These are phyloP conservation scores for Heliconius erato DNA, from an alignment of 2,888 invertebrate species.

Conservation along the genomic window DNA sequence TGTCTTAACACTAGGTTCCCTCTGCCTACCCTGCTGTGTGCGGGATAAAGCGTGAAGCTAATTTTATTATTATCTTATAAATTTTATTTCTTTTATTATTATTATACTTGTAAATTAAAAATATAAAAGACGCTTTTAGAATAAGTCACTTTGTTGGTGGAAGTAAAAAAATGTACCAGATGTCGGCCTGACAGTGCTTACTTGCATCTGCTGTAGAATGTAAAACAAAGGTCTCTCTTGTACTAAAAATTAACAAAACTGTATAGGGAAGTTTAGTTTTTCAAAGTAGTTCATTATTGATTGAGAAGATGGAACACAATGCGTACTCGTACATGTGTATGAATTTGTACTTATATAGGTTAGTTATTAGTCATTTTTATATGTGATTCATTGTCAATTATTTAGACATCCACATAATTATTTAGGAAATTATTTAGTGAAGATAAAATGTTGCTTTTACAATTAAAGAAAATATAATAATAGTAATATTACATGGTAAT, in stretches of 20 bases:
- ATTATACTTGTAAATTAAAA: conserved; percentile 17
- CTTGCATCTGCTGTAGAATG: conserved; percentile 79
- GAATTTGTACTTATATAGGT: not conserved
- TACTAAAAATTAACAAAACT: conserved; percentile 66
- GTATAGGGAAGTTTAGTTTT: conserved; percentile 49
- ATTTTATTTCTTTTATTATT: no score
- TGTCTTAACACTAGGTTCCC: no score
- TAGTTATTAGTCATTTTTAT: not conserved
- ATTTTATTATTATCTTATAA: no score
- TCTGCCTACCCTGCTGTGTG: no score
- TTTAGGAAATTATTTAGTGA: not conserved
- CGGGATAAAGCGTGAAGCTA: no score
- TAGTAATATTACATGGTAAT: not conserved
- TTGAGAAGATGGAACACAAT: conserved; percentile 35
- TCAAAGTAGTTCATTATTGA: conserved; percentile 45
- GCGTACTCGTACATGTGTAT: not conserved
- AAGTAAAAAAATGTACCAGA: conserved; percentile 82
- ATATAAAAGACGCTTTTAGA: conserved; percentile 54
- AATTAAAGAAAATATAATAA: not conserved
- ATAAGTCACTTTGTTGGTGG: conserved; percentile 65
- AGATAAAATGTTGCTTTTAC: not conserved
- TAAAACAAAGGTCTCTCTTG: conserved; percentile 79
- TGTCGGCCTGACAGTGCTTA: conserved; percentile 78
- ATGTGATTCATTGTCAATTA: not conserved
- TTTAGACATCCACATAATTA: not conserved